phyloP scores from a whole-genome alignment of 2,113 vertebrate genomes.

The Vidua macroura region DNA sequence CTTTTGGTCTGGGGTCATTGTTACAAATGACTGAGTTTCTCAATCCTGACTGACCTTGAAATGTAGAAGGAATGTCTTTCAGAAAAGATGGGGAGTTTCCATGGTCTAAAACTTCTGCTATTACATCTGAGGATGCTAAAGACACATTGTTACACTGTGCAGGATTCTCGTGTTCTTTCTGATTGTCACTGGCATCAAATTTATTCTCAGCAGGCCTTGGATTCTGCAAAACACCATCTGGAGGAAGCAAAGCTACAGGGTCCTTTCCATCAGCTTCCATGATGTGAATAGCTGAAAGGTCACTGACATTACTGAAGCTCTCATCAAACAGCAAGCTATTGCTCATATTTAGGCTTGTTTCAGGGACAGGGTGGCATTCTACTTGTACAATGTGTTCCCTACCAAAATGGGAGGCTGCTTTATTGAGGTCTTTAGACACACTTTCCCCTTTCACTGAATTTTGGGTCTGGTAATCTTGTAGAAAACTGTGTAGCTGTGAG shows the following conservation, averaged over 20 bases:
- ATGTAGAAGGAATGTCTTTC: not conserved
- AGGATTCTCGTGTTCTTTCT: not conserved
- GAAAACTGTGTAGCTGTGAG: conserved; percentile 87
- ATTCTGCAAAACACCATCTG: conserved; percentile 19
- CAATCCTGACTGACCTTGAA: not conserved
- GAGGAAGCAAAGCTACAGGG: conserved; percentile 1
- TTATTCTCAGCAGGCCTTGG: not conserved
- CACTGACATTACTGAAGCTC: conserved; percentile 77
- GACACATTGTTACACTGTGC: conserved; percentile 59
- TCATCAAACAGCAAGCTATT: conserved; percentile 91
- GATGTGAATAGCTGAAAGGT: conserved; percentile 64
- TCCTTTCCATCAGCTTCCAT: conserved; percentile 36
- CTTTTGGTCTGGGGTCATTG: not conserved
- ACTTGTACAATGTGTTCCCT: conserved; percentile 3
- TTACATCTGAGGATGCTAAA: conserved; percentile 80
- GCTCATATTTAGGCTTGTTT: conserved; percentile 84
- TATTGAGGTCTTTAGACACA: not conserved
- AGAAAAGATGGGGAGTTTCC: not conserved
- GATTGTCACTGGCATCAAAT: not conserved
- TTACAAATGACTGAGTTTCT: not conserved
- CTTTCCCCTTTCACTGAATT: conserved; percentile 52
- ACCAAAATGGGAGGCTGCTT: not conserved
- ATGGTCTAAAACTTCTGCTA: conserved; percentile 74
- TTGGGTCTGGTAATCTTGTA: conserved; percentile 81
- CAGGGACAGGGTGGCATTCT: conserved; percentile 24